Evolutionary conservation across 2,113 vertebrate species (phyloP), one percentile per base, ranked within the genome.

Genomic region (Ploceus nigricollis): DNA sequence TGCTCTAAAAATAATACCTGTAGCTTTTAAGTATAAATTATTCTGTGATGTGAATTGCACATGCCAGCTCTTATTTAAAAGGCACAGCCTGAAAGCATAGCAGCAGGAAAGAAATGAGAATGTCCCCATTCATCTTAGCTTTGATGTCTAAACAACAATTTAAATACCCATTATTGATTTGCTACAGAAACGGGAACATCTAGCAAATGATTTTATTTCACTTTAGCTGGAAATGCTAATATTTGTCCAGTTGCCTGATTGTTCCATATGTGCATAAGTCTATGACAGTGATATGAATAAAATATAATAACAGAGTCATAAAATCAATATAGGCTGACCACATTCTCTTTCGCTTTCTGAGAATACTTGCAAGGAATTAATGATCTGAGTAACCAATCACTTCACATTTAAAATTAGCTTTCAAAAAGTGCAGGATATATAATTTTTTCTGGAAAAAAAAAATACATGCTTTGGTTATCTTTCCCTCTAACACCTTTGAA

Each of bases 81-180:
- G 35, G 39, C 37, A 54, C 33, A 90, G 51, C 66, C 71, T 90
- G 95, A 96, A 92, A 92, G 35, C 42, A 35, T 10, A 81, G 44
- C 68, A 90, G 60, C 76, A 64, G 80, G 47, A 86, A 70, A 71
- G 50, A 90, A 93, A 77, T 90, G 15, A 83, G 39, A 82, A 77
- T 42, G 21, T 69, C 68, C 33, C 42, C 54, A 66, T 93, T 76
- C 42, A 47, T 92, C 69, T 91, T 60, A 87, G 37, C 73, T 93
- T 90, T 90, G 68, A 86, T 77, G 45, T 69, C 71, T 82, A 61
- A 94, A 76, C 39, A 86, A 28, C 71, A 69, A 72, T 85, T 91
- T 85, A 90, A 90, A 87, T 81, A 80, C 60, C 14, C 77, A 31
- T 80, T 92, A 86, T 57, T 90, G 85, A 73, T 92, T 73, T 83